These are phyloP conservation scores for Threskiornis aethiopicus DNA, from an alignment of 2,797 vertebrate species.

Conservation along the genomic window DNA sequence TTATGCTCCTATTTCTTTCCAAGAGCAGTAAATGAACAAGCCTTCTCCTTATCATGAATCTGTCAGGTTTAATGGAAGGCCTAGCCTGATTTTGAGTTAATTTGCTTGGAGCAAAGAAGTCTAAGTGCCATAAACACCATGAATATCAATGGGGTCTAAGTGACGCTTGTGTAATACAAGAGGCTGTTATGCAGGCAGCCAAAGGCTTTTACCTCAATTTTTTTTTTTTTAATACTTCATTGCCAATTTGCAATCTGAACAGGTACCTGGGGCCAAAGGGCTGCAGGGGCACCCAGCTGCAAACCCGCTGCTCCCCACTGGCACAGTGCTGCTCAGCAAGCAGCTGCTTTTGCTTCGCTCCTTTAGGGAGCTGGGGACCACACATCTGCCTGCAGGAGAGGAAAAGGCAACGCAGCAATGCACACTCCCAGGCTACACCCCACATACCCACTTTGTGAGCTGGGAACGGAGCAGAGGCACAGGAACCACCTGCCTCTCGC, in stretches of 20 bases:
- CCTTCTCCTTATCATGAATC: background rate
- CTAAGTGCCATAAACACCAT: background rate
- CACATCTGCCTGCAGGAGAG: background rate
- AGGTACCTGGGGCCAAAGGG: background rate
- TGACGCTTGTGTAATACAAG: background rate
- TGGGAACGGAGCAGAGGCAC: background rate
- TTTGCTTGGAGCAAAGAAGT: background rate
- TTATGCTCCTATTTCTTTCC: background rate
- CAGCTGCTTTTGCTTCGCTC: background rate
- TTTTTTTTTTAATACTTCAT: background rate
- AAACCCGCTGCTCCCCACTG: background rate
- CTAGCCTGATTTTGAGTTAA: background rate
- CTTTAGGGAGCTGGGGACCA: background rate
- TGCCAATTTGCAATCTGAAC: background rate
- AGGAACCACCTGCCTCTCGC: background rate
- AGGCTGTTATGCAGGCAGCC: background rate
- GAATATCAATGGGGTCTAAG: background rate
- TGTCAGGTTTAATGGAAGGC: background rate
- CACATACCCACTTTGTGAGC: rapidly evolving
- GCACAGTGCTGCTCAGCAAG: rapidly evolving
- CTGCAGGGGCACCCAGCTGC: background rate
- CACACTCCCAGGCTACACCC: rapidly evolving
- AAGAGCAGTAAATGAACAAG: rapidly evolving
- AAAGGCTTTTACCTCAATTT: background rate
- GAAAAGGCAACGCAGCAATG: background rate